Conservation (phyloP, 2,888 invertebrate genomes). For the Brachynemurus nebulosus region DNA sequence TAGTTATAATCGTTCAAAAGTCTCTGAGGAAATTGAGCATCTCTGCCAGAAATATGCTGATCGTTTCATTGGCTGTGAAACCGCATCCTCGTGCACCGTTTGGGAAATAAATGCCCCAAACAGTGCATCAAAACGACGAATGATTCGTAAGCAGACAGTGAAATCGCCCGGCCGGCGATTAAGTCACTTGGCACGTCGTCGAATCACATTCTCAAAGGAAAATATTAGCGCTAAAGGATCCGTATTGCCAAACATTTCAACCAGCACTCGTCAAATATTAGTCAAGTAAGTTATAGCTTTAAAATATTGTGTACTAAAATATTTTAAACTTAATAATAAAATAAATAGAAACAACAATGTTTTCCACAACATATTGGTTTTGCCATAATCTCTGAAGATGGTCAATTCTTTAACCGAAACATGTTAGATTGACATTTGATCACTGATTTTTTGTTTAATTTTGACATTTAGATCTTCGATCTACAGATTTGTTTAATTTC, state of each 20-base stretch:
- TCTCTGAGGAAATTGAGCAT: conserved; percentile 55
- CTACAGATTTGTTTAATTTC: too few relatives aligned
- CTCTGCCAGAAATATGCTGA: conserved; percentile 50
- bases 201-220: conserved; percentile 63
- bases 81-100: conserved; percentile 49
- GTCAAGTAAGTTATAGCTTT: conserved; percentile 42
- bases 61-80: conserved; percentile 61
- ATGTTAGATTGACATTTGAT: too few relatives aligned
- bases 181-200: conserved; percentile 60
- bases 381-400: too few relatives aligned
- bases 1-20: conserved; percentile 55
- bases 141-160: conserved; percentile 33
- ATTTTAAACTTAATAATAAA: too few relatives aligned
- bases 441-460: too few relatives aligned
- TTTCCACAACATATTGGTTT: too few relatives aligned
- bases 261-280: conserved; percentile 42
- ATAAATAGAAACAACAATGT: too few relatives aligned
- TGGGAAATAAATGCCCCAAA: conserved; percentile 44
- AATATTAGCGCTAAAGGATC: conserved; percentile 36
- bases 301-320: too few relatives aligned
- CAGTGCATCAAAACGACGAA: conserved; percentile 46
- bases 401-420: too few relatives aligned
- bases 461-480: too few relatives aligned
- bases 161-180: conserved; percentile 62
- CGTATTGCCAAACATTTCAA: conserved; percentile 33